phyloP scores from a whole-genome alignment of 2,797 vertebrate species.

The Pangasius mekongensis region DNA sequence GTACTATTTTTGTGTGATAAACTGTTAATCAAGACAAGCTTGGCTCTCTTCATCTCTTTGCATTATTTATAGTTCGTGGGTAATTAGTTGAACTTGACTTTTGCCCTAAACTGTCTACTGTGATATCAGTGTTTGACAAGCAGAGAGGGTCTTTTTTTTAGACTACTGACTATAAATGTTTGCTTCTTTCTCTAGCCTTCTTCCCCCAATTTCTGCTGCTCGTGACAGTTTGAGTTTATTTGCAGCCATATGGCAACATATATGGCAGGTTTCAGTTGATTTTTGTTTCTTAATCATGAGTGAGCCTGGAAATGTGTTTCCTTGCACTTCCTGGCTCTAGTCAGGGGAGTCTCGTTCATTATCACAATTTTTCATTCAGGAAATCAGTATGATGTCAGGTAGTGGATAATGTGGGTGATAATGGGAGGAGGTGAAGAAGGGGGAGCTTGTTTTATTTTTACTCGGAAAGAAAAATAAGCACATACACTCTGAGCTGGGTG shows the following conservation, averaged over 20 bases:
- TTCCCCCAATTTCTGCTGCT: slow-evolving; percentile 25
- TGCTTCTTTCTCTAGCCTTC: slow-evolving; percentile 26
- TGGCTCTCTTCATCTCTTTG: slow-evolving; percentile 20
- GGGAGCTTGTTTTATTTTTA: slow-evolving; percentile 34
- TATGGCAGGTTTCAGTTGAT: slow-evolving; percentile 31
- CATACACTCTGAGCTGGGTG: not conserved
- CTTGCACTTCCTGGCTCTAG: slow-evolving; percentile 32
- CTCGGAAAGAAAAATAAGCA: slow-evolving; percentile 33
- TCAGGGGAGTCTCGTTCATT: slow-evolving; percentile 51
- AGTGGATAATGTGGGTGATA: slow-evolving; percentile 40
- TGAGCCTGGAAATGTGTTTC: slow-evolving; percentile 32
- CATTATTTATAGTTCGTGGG: slow-evolving; percentile 42
- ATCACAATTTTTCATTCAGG: slow-evolving; percentile 48
- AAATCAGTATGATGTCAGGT: slow-evolving; percentile 38
- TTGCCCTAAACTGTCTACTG: slow-evolving; percentile 31
- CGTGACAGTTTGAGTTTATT: slow-evolving; percentile 49
- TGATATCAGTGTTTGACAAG: slow-evolving; percentile 34
- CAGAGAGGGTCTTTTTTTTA: slow-evolving; percentile 39
- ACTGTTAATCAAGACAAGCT: slow-evolving; percentile 7
- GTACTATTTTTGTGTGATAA: slow-evolving; percentile 20
- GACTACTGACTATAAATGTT: slow-evolving; percentile 42
- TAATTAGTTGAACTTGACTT: slow-evolving; percentile 48
- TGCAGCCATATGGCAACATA: slow-evolving; percentile 34
- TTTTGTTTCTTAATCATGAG: slow-evolving; percentile 40
- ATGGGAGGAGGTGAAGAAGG: slow-evolving; percentile 42